Percentiles rank a stretch among this genome's conserved stretches.
Evolutionary conservation across 2,797 vertebrate genomes (phyloP).

Genomic region (Miichthys miiuy): DNA sequence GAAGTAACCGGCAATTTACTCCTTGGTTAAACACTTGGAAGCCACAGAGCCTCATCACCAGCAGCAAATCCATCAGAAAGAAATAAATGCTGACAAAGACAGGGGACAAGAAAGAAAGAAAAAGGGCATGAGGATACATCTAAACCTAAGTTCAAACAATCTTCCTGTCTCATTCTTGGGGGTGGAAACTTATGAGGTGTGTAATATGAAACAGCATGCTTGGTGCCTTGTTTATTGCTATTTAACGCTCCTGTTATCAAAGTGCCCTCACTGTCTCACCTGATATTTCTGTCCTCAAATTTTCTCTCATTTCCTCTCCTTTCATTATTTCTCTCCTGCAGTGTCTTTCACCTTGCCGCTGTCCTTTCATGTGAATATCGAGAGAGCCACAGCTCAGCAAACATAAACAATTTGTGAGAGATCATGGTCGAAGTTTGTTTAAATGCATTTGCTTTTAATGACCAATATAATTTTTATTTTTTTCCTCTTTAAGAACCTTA

Average conservation of each 20-base stretch:
- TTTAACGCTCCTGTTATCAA: constrained; percentile 42
- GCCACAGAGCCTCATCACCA: constrained; percentile 64
- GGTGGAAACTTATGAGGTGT: constrained; percentile 48
- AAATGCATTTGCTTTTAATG: background rate
- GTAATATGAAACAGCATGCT: constrained; percentile 59
- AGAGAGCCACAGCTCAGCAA: background rate
- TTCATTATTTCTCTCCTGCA: background rate
- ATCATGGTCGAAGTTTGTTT: no score
- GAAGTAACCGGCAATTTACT: constrained; percentile 77
- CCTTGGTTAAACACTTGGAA: constrained; percentile 78
- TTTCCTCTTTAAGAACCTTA: background rate
- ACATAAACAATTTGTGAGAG: no score
- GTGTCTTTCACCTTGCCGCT: background rate
- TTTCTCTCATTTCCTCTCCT: constrained; percentile 10
- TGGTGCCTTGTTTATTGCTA: constrained; percentile 32
- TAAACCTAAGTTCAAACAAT: constrained; percentile 56
- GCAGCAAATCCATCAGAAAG: constrained; percentile 68
- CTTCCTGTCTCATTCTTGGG: constrained; percentile 29
- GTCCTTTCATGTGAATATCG: background rate
- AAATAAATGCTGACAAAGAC: constrained; percentile 74
- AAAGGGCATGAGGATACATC: constrained; percentile 57
- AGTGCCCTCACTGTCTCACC: constrained; percentile 16
- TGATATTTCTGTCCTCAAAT: constrained; percentile 19
- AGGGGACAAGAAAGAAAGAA: constrained; percentile 44
- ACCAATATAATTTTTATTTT: background rate